Evolutionary conservation across 2,113 vertebrate genomes (phyloP).

Genomic region (Muntiacus reevesi): DNA sequence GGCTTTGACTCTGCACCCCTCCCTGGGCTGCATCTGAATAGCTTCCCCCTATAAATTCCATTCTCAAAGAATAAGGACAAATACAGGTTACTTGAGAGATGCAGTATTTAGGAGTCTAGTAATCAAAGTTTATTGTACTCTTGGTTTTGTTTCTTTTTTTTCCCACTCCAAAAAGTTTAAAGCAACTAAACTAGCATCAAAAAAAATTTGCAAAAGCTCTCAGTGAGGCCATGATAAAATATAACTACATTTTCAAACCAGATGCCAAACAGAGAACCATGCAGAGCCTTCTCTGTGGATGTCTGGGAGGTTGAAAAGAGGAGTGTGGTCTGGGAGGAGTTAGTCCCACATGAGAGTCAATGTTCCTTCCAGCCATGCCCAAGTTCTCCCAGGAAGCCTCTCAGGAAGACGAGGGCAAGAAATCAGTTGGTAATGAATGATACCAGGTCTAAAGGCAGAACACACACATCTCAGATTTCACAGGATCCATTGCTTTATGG

Average conservation of each 20-base stretch:
- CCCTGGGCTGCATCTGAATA: background rate
- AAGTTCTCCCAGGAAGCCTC: background rate
- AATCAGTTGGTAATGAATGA: background rate
- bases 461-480: background rate
- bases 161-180: constrained; percentile 32
- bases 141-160: constrained; percentile 53
- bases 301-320: background rate
- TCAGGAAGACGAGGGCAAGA: background rate
- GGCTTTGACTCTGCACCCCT: background rate
- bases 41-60: background rate
- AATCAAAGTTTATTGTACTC: constrained; percentile 59
- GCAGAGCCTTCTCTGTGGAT: background rate
- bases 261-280: constrained; percentile 26
- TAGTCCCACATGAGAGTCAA: background rate
- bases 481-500: background rate
- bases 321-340: background rate
- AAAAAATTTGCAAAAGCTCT: constrained; percentile 61
- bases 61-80: constrained; percentile 36
- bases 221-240: constrained; percentile 31
- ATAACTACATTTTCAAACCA: constrained; percentile 32
- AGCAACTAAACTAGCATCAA: constrained; percentile 59
- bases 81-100: background rate
- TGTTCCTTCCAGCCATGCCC: no score
- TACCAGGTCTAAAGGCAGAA: background rate
- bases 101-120: background rate